phyloP scores from a whole-genome alignment of 2,888 invertebrate genomes.

The Electrophaes corylata region DNA sequence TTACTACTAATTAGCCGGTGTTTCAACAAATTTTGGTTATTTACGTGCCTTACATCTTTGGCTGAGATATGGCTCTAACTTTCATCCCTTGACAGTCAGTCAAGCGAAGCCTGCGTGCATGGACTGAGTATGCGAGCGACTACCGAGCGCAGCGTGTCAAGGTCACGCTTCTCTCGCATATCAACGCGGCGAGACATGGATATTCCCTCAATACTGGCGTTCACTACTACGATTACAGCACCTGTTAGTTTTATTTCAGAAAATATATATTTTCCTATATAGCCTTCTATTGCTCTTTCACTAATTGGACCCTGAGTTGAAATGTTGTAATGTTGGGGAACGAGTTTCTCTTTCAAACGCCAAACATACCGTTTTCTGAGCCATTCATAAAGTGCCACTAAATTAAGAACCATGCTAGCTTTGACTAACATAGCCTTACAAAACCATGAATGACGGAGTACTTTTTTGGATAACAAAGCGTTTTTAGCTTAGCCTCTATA shows the following conservation, averaged over 20 bases:
- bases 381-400: too few relatives aligned
- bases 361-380: neutral
- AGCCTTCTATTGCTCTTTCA: neutral
- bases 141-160: constrained; percentile 71
- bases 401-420: too few relatives aligned
- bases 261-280: neutral
- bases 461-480: too few relatives aligned
- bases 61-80: neutral
- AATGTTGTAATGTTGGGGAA: too few relatives aligned
- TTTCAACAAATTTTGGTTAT: neutral
- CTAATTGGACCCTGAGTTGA: too few relatives aligned
- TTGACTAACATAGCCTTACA: too few relatives aligned
- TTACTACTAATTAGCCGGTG: constrained; percentile 1
- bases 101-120: constrained; percentile 64
- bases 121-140: constrained; percentile 64
- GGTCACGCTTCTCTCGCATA: constrained; percentile 69
- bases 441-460: too few relatives aligned
- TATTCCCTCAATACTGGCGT: constrained; percentile 75
- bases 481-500: too few relatives aligned
- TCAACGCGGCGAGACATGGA: constrained; percentile 77
- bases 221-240: constrained; percentile 55
- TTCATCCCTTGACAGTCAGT: constrained; percentile 41
- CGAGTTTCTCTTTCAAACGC: neutral
- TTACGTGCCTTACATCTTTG: too few relatives aligned
- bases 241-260: constrained; percentile 48